Conservation (phyloP, 1,140 invertebrate genomes). For the Oncopeltus fasciatus region DNA sequence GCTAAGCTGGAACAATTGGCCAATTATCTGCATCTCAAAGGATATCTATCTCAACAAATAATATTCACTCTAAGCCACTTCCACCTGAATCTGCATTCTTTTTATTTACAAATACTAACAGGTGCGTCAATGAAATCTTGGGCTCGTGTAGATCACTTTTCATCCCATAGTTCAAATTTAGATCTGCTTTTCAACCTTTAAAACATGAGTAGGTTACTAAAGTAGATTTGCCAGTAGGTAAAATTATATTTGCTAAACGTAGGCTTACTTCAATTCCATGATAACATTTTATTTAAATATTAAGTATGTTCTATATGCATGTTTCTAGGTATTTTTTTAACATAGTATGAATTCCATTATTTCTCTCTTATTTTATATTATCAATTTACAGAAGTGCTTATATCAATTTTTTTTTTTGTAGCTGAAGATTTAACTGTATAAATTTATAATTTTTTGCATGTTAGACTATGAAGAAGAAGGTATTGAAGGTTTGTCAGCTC, state of each 20-base stretch:
- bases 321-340: background rate
- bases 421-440: background rate
- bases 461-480: slow-evolving; percentile 30
- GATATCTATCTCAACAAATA: slow-evolving; percentile 48
- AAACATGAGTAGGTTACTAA: background rate
- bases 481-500: no score
- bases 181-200: background rate
- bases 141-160: background rate
- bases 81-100: slow-evolving; percentile 51
- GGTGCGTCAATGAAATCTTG: slow-evolving; percentile 27
- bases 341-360: background rate
- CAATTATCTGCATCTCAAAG: slow-evolving; percentile 69
- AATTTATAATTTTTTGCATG: slow-evolving; percentile 20
- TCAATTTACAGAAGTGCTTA: background rate
- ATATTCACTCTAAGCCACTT: slow-evolving; percentile 44
- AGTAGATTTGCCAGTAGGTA: background rate
- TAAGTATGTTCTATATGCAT: background rate
- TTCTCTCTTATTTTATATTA: background rate
- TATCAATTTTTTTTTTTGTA: background rate
- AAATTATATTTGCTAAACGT: background rate
- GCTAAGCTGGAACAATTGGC: slow-evolving; percentile 28
- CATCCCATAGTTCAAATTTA: slow-evolving; percentile 1
- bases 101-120: slow-evolving; percentile 33
- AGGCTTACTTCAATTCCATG: background rate
- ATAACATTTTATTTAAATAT: background rate